phyloP scores from a whole-genome alignment of 2,888 invertebrate species.

The Tuberolachnus salignus region DNA sequence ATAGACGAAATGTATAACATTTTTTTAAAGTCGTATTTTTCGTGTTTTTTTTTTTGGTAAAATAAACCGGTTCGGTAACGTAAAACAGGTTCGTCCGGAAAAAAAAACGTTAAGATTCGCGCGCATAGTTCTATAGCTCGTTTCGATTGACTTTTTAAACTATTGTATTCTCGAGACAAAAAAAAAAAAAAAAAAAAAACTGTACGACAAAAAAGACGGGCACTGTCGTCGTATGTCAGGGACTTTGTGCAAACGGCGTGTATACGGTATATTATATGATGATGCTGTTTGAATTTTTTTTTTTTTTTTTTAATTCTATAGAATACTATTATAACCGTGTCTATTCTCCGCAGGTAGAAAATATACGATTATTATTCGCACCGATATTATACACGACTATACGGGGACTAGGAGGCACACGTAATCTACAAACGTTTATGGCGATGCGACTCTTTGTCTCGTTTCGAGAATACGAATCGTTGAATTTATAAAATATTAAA shows the following conservation, averaged over 20 bases:
- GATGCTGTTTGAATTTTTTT: not conserved
- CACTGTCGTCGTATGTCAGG: not conserved
- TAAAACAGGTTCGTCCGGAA: constrained; percentile 4
- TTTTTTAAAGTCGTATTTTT: not conserved
- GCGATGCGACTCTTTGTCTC: not conserved
- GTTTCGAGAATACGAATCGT: no score
- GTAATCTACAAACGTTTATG: not conserved
- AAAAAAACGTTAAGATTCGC: not conserved
- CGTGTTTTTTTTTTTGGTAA: not conserved
- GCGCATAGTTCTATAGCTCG: not conserved
- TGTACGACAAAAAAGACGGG: not conserved
- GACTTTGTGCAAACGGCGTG: not conserved
- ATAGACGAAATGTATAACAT: no score
- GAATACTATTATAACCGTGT: not conserved
- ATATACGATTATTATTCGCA: no score
- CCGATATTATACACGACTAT: no score
- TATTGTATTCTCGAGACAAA: not conserved
- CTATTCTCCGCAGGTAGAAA: no score
- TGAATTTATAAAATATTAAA: no score
- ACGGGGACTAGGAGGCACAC: no score
- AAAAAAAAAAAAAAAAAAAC: not conserved
- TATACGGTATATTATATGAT: no score
- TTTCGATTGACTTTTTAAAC: not conserved
- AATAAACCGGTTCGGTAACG: constrained; percentile 19
- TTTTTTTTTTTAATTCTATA: not conserved